These are phyloP conservation scores for Apolygus lucorum DNA, from an alignment of 1,140 invertebrate species.

Conservation along the genomic window DNA sequence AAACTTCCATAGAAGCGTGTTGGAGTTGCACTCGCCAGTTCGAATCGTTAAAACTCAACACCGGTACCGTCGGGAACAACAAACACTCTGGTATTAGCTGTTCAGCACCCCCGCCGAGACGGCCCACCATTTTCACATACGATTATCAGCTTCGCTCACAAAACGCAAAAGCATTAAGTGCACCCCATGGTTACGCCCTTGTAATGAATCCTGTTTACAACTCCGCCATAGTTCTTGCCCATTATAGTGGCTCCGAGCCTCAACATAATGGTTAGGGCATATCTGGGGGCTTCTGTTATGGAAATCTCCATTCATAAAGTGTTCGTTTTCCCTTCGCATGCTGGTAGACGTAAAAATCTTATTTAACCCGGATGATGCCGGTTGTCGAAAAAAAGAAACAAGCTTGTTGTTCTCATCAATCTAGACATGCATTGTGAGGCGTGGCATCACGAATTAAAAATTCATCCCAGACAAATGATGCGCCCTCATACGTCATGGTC, in stretches of 20 bases:
- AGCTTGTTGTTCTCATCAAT: background rate
- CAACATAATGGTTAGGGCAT: background rate
- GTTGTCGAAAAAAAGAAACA: background rate
- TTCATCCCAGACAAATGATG: background rate
- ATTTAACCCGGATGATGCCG: background rate
- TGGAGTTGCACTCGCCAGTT: too few relatives aligned
- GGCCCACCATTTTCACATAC: too few relatives aligned
- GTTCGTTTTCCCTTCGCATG: background rate
- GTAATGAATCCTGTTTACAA: background rate
- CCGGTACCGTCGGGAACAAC: too few relatives aligned
- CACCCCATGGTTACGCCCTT: too few relatives aligned
- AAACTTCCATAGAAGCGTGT: too few relatives aligned
- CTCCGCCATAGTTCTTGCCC: background rate
- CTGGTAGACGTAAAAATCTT: background rate
- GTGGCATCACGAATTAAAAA: background rate
- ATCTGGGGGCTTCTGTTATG: background rate
- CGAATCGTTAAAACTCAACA: too few relatives aligned
- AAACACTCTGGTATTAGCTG: too few relatives aligned
- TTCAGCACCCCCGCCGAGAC: too few relatives aligned
- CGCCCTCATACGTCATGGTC: background rate
- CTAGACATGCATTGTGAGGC: background rate
- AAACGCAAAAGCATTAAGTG: too few relatives aligned
- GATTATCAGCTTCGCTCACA: too few relatives aligned
- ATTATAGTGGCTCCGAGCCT: background rate
- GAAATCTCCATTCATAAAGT: background rate